Conservation (phyloP, 2,888 invertebrate species). For the Steinernema hermaphroditum region DNA sequence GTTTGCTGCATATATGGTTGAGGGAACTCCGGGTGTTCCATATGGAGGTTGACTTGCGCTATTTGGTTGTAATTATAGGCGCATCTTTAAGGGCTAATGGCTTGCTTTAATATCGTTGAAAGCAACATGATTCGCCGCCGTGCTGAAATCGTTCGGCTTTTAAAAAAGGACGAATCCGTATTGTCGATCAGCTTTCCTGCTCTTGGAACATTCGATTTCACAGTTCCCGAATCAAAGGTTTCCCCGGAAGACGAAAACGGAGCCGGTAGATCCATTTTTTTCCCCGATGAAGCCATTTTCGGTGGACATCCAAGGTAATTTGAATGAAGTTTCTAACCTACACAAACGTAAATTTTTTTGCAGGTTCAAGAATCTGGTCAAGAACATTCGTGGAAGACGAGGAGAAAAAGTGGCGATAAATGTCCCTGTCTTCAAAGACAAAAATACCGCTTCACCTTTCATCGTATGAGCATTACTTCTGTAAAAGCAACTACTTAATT, state of each 20-base stretch:
- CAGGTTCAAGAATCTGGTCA: constrained; percentile 77
- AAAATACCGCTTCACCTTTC: constrained; percentile 79
- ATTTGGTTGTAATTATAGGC: constrained; percentile 23
- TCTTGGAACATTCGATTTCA: constrained; percentile 85
- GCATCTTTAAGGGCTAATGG: constrained; percentile 72
- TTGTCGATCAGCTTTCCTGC: constrained; percentile 90
- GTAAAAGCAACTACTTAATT: too few species aligned
- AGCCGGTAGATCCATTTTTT: constrained; percentile 81
- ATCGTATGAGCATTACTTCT: constrained; percentile 43
- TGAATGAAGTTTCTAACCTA: too few species aligned
- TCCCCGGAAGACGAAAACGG: constrained; percentile 76
- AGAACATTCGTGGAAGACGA: constrained; percentile 86
- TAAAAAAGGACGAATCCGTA: constrained; percentile 76
- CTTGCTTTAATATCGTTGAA: constrained; percentile 96
- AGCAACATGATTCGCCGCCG: constrained; percentile 85
- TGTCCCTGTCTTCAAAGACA: constrained; percentile 84
- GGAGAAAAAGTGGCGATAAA: constrained; percentile 95
- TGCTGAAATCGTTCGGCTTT: constrained; percentile 73
- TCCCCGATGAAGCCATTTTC: constrained; percentile 91
- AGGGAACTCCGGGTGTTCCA: constrained; percentile 83
- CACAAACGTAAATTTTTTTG: too few species aligned
- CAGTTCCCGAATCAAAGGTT: constrained; percentile 75
- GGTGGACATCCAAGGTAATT: constrained; percentile 85
- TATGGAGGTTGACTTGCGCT: constrained; percentile 69
- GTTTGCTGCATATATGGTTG: constrained; percentile 98